Base-by-base conservation (phyloP, 2,888 invertebrate species). In the Trichopoda pennipes region DNA sequence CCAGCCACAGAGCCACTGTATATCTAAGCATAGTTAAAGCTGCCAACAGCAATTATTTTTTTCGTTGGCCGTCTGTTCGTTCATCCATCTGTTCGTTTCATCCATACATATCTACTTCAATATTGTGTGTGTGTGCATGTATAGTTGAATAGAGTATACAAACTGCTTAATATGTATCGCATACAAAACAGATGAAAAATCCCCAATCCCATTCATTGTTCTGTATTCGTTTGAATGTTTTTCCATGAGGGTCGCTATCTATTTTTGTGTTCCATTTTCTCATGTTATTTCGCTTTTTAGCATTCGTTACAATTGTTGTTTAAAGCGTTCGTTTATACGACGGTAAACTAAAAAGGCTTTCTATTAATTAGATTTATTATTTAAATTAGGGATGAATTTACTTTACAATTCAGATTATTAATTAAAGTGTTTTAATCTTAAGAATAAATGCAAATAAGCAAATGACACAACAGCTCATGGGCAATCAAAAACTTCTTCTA, bases 241-340 rank as follows among this genome's bases (percentile, higher is more conserved):
- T 80, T 80, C 80, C 69, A 80, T 80, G 75, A 75, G 80, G 80
- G 80, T 80, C 80, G 80, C 75, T 80, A 75, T 80, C 70, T 80
- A 21, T 79, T 80, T 74, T 56, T 75, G 42, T 64, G 80, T 75
- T 80, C 58, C 64, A 70, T 80, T 75, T 80, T 80, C 75, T 63
- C 64, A 60, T 74, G 55, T 74, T 60, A 66, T 66, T 60, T 73
- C 55, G 53, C 42, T 79, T 68, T 60, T 42, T 73, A 28, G 8
- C 49, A 70, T 44, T 55, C 21, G 8, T 55, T 55, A 63, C 16
- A n/a, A 56, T 58, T 42, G 49, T 63, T 56, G 35, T 42, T 38
- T 49, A 49, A 49, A 49, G n/a, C 10, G 32, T 75, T 75, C 58
- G 74, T 66, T 66, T 1, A 7, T 74, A 58, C 74, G 74, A 56